Base-by-base conservation (phyloP, 2,113 vertebrate genomes). In the Cyanocitta stelleri region DNA sequence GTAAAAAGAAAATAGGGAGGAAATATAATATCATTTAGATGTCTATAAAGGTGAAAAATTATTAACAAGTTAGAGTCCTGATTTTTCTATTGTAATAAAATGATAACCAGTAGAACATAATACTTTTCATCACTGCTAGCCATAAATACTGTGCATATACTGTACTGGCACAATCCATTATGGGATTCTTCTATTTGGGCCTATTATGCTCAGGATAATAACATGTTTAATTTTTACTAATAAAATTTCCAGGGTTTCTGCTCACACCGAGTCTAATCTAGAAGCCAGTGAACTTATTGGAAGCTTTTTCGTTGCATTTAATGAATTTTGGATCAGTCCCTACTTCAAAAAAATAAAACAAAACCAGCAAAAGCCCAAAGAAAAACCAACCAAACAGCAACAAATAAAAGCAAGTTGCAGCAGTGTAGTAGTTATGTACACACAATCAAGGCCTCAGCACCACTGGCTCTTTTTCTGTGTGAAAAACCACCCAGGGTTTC, bases 1-100 rank as follows among this genome's bases (percentile, higher is more conserved):
- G 95, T 62, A 96, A 95, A 97, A 96, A 66, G 69, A 79, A 90
- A 96, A 83, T 93, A 94, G 49, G 83, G 90, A 96, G 85, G 94
- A 97, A 97, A 96, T 96, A 89, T 97, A 97, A 96, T 96, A 97
- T 97, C 95, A 96, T 72, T 95, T 91, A 95, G 87, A 92, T 96
- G 94, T 97, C 97, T 96, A 92, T 89, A 94, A 97, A 95, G 95
- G 95, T 97, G 96, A 96, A 96, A 96, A 97, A 96, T 95, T 73
- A 95, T 95, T 84, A 91, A 87, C 87, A 93, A 95, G 92, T 94
- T 81, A n/a, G 37, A 81, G 73, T 82, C 87, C 90, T 95, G 96
- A 95, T 97, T 96, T 95, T 93, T 90, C 91, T 93, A 91, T 92
- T 90, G 68, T 77, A 73, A 76, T 89, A 93, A 96, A 95, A 93